phyloP scores from a whole-genome alignment of 2,888 invertebrate genomes.

The Cerceris rybyensis region DNA sequence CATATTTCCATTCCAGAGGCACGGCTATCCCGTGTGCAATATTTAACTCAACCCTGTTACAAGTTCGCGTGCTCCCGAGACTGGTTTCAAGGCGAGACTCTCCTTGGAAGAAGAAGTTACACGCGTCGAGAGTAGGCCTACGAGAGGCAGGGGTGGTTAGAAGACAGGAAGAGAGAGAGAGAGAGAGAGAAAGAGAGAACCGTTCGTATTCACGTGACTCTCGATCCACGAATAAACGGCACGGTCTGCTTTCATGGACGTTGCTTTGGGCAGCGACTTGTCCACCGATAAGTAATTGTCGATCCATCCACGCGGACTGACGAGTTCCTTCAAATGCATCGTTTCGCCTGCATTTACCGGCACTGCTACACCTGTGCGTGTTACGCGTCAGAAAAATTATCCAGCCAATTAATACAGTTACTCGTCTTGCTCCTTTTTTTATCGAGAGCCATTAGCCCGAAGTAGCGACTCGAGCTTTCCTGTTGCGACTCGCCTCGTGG shows the following conservation, averaged over 20 bases:
- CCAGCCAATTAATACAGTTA: too few species aligned
- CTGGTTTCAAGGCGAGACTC: constrained; percentile 27
- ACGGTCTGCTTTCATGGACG: constrained; percentile 30
- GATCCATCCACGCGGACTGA: neutral
- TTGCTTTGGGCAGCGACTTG: constrained; percentile 16
- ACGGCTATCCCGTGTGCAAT: neutral
- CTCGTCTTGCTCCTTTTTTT: too few species aligned
- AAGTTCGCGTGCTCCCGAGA: constrained; percentile 7
- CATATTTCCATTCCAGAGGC: neutral
- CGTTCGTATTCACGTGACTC: constrained; percentile 52
- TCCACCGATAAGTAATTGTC: constrained; percentile 54
- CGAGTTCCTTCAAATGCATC: constrained; percentile 1
- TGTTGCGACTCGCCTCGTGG: too few species aligned
- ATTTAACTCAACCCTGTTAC: constrained; percentile 19
- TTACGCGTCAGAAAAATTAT: too few species aligned
- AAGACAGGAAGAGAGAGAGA: neutral
- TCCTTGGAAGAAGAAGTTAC: constrained; percentile 11
- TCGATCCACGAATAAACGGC: constrained; percentile 58
- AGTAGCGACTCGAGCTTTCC: too few species aligned
- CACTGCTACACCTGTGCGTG: neutral
- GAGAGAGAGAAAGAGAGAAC: constrained; percentile 16
- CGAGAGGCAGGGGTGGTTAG: neutral
- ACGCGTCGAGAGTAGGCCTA: neutral
- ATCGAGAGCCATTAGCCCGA: too few species aligned
- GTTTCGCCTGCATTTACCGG: too few species aligned